Evolutionary conservation across 2,113 vertebrate species (phyloP).

Genomic region (Pachyramphus minor): DNA sequence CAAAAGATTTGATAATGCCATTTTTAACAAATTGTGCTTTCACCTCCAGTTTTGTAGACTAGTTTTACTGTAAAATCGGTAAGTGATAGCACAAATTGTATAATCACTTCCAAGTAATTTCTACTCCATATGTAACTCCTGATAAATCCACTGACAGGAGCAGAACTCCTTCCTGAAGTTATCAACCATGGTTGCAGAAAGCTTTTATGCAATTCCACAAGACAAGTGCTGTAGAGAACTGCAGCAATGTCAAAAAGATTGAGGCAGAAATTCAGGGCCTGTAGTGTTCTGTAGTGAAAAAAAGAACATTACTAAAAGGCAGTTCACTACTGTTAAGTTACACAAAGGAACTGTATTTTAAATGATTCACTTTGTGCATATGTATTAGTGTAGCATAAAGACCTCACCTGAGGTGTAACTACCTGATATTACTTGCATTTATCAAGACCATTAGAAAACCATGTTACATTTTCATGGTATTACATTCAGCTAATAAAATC

Average conservation of each 20-base stretch:
- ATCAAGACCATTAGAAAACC: background rate
- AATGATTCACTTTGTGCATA: background rate
- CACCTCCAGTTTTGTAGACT: conserved; percentile 17
- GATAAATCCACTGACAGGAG: conserved; percentile 18
- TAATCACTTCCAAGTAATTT: conserved; percentile 48
- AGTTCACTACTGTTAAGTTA: background rate
- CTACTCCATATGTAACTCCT: conserved; percentile 18
- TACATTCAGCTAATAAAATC: background rate
- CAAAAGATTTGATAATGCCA: conserved; percentile 48
- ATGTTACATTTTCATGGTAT: background rate
- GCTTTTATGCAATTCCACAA: background rate
- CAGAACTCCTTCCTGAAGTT: background rate
- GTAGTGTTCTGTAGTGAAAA: background rate
- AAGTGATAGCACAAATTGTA: conserved; percentile 21
- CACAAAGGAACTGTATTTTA: background rate
- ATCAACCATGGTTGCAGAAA: background rate
- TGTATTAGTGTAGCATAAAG: background rate
- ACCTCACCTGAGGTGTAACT: background rate
- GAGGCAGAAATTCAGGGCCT: background rate
- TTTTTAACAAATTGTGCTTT: conserved; percentile 39
- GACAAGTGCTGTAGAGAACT: background rate
- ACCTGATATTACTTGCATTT: background rate
- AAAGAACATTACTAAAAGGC: background rate
- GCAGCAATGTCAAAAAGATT: background rate
- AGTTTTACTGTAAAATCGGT: conserved; percentile 64